Conservation (phyloP, 2,113 vertebrate genomes). For the Capra hircus region DNA sequence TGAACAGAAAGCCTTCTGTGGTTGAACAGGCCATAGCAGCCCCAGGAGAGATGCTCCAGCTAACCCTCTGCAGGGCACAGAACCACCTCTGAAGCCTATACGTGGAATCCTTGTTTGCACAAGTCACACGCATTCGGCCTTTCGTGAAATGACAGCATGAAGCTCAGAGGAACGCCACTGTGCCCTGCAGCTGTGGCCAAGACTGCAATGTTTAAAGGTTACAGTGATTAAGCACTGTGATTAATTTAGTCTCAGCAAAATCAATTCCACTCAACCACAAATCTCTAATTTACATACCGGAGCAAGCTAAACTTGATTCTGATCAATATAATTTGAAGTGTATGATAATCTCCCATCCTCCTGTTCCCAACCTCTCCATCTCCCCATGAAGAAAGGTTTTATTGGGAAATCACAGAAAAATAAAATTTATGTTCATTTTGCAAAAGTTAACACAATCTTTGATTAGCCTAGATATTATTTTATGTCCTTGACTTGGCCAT, state of each 20-base stretch:
- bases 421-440: constrained; percentile 54
- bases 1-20: not conserved
- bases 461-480: constrained; percentile 48
- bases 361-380: not conserved
- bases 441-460: constrained; percentile 65
- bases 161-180: constrained; percentile 40
- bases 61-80: not conserved
- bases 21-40: not conserved
- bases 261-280: constrained; percentile 91
- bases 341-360: constrained; percentile 43
- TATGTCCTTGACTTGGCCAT: not conserved
- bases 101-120: not conserved
- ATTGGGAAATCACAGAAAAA: constrained; percentile 33
- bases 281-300: constrained; percentile 80
- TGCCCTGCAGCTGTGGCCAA: constrained; percentile 73
- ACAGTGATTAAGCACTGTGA: constrained; percentile 89
- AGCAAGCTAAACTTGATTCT: constrained; percentile 64
- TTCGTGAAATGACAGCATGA: constrained; percentile 57
- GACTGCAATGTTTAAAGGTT: constrained; percentile 80
- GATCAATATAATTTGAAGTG: constrained; percentile 52
- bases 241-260: constrained; percentile 92
- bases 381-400: not conserved
- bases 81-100: not conserved
- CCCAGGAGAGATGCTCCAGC: not conserved
- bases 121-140: not conserved